These are phyloP conservation scores for Drosophila anomalipes DNA, from an alignment of 2,888 invertebrate genomes.

Conservation along the genomic window DNA sequence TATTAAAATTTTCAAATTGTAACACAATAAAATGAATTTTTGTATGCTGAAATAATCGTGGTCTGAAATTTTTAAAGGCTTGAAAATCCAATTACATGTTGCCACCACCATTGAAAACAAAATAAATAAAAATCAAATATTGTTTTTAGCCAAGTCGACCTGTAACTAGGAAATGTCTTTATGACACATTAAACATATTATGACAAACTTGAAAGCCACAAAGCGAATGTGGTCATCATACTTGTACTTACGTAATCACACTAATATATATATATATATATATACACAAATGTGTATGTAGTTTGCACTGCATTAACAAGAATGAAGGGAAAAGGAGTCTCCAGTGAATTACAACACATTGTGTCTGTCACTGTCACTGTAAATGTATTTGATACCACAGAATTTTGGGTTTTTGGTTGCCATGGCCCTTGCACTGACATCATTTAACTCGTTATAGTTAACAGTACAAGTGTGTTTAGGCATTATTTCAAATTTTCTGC, in stretches of 20 bases:
- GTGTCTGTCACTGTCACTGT: slow-evolving; percentile 42
- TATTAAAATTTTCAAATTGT: background rate
- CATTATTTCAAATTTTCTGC: background rate
- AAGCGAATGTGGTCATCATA: slow-evolving; percentile 66
- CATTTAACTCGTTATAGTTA: slow-evolving; percentile 9
- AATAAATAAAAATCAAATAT: no score
- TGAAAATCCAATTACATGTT: background rate
- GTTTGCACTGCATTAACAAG: slow-evolving; percentile 4
- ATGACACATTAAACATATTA: background rate
- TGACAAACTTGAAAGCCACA: slow-evolving; percentile 20
- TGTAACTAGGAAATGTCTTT: background rate
- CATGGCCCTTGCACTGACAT: slow-evolving; percentile 38
- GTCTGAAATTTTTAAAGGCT: background rate
- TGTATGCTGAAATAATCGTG: background rate
- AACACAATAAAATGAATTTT: background rate
- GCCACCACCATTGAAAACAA: background rate
- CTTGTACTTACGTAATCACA: slow-evolving; percentile 56
- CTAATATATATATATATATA: background rate
- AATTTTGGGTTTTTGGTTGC: slow-evolving; percentile 23
- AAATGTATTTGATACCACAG: slow-evolving; percentile 28
- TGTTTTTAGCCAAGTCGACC: background rate
- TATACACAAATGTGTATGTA: slow-evolving; percentile 5
- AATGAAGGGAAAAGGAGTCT: slow-evolving; percentile 42
- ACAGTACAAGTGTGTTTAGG: background rate
- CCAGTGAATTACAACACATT: slow-evolving; percentile 74